Conservation (phyloP, 2,888 invertebrate species). For the Conchocele bisecta region DNA sequence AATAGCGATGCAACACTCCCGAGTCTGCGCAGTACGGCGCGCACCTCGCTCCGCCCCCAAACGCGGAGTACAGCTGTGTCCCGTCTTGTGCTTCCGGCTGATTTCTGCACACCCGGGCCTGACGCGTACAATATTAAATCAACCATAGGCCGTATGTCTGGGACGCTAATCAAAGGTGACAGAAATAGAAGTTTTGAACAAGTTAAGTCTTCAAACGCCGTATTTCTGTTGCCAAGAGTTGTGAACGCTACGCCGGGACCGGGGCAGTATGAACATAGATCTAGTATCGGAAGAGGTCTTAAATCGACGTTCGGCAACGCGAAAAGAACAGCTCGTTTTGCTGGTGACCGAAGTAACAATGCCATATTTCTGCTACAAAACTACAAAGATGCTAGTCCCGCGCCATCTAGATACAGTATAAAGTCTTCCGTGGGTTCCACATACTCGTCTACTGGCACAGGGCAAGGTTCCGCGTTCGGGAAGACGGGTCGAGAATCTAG, state of each 20-base stretch:
- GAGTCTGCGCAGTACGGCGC: conserved; percentile 48
- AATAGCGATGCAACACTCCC: conserved; percentile 50
- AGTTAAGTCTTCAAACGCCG: conserved; percentile 58
- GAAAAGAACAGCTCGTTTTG: conserved; percentile 46
- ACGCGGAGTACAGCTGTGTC: conserved; percentile 46
- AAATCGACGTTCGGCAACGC: conserved; percentile 48
- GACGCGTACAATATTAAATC: conserved; percentile 61
- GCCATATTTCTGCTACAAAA: conserved; percentile 51
- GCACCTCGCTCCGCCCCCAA: conserved; percentile 18
- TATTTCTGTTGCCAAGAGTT: conserved; percentile 60
- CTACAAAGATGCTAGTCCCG: conserved; percentile 54
- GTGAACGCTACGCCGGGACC: conserved; percentile 59
- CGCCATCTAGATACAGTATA: conserved; percentile 56
- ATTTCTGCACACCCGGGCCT: conserved; percentile 60
- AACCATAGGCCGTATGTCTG: conserved; percentile 51
- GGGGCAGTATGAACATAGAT: conserved; percentile 43
- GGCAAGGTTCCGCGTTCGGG: conserved; percentile 43
- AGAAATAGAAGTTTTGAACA: conserved; percentile 52
- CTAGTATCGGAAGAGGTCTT: conserved; percentile 48
- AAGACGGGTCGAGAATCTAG: conserved; percentile 42
- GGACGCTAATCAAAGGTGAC: conserved; percentile 58
- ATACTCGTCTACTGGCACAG: conserved; percentile 21
- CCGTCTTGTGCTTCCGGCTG: conserved; percentile 44
- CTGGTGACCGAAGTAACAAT: conserved; percentile 54
- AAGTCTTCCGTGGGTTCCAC: conserved; percentile 51